Evolutionary conservation across 2,113 vertebrate species (phyloP), one percentile per base, ranked within the genome.

Genomic region (Gobius niger): DNA sequence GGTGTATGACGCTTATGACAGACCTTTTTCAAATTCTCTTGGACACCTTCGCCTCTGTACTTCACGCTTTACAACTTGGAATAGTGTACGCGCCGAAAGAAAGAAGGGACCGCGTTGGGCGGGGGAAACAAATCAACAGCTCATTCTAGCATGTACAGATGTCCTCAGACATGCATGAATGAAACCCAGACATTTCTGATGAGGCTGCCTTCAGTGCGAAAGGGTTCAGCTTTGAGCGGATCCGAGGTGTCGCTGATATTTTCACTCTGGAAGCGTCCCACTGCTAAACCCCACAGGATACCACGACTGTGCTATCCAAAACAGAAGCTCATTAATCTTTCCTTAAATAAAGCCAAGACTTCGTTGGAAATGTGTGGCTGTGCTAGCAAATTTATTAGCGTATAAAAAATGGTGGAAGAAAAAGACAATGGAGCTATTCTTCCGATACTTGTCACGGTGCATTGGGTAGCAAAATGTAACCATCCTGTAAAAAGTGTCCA

Each of bases 321-420:
- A 59, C 42, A 65, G 47, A 18, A 51, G 15, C 12, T 69, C 24
- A 44, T 78, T 72, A 54, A 44, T 66, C 40, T 59, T 44, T 56
- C 59, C 40, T 18, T 44, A 53, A 68, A 65, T 52, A 68, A 54
- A 57, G 46, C 47, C 65, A 47, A 80, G 24, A 56, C 18, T 19
- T 53, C 40, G 3, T 62, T 52, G 13, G 44, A 71, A 69, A 78
- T 68, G 42, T 47, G 34, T 71, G 47, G 57, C 72, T 73, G 7
- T 73, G 7, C 50, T 13, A 3, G 64, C 19, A 82, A 63, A 69
- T 63, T 50, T 41, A 53, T 16, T 54, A 5, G 56, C 6, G 1
- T 34, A 14, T 50, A 41, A 41, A 15, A 41, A 59, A 41, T 0
- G 2, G 3, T 34, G 53, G 10, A 34, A 41, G 15, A 59, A 7